Evolutionary conservation across 2,797 vertebrate species (phyloP), one percentile per base, ranked within the genome.

Genomic region (Mormyrus hasselquistii): DNA sequence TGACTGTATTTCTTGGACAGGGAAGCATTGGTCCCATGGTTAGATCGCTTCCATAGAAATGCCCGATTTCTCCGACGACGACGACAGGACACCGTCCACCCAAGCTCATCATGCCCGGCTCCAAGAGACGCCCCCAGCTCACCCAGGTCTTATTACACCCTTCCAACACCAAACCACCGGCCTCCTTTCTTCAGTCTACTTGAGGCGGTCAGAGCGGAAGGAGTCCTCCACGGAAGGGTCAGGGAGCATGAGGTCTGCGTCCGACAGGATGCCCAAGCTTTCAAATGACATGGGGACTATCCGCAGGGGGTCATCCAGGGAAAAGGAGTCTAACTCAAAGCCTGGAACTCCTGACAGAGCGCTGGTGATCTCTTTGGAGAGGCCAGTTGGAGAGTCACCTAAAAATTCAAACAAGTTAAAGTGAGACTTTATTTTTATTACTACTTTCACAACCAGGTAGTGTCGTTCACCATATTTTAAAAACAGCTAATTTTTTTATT

Each of bases 201-300:
- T 97, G 1, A 99, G 94, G 83, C 97, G 95, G 93, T 99, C 98
- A 0, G 96, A 97, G 76, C 97, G 95, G 95, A 99, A 99, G 7
- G 97, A 97, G 79, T 99, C 98, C 94, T 99, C 98, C 62, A 98
- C 97, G 0, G 97, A 95, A 0, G 97, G 97, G 93, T 98, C 98
- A 0, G 97, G 96, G 41, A 99, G 95, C 92, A 98, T 96, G 59
- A 97, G 96, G 59, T 97, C 97, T 0, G 97, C 96, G 29, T 98
- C 97, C 0, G 94, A 94, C 90, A 99, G 94, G 97, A 98, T 97
- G 93, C 94, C 94, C 10, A 97, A 94, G 22, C 96, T 96, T 0
- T 97, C 98, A 93, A 99, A 95, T 34, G 95, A 95, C 92, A 98
- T 94, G 0, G 97, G 96, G 92, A 97, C 98, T 91, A 98, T 97